Evolutionary conservation across 2,113 vertebrate genomes (phyloP).

Genomic region (Lepisosteus osseus): DNA sequence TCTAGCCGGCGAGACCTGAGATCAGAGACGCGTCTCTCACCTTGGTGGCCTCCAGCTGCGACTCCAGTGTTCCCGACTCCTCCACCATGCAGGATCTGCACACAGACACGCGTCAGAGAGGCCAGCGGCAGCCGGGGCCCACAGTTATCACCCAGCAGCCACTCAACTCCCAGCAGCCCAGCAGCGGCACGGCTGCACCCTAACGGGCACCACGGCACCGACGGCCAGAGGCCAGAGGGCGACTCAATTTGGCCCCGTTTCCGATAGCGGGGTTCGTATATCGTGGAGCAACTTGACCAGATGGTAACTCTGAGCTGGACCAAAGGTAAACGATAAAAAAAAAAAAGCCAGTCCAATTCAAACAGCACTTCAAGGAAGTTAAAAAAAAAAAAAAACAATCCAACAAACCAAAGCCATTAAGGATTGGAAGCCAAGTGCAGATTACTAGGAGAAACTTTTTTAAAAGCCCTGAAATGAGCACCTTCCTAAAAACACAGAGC

Average conservation of each 20-base stretch:
- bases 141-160: slow-evolving; percentile 35
- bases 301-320: slow-evolving; percentile 12
- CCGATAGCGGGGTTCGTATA: not conserved
- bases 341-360: not conserved
- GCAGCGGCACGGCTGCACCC: slow-evolving; percentile 3
- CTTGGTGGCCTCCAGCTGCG: slow-evolving; percentile 95
- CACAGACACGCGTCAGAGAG: slow-evolving; percentile 49
- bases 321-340: not conserved
- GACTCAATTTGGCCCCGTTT: not conserved
- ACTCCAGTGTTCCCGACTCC: slow-evolving; percentile 93
- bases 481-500: too few species aligned
- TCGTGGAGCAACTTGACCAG: not conserved
- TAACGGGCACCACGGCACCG: not conserved
- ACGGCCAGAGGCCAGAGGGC: not conserved
- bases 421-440: slow-evolving; percentile 27
- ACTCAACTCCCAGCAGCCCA: not conserved
- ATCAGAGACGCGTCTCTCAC: slow-evolving; percentile 54
- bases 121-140: slow-evolving; percentile 7
- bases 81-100: slow-evolving; percentile 98
- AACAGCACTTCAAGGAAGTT: slow-evolving; percentile 1
- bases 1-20: too few species aligned
- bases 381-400: not conserved
- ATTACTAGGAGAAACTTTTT: not conserved
- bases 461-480: too few species aligned
- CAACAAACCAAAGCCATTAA: not conserved